phyloP scores from a whole-genome alignment of 2,797 vertebrate species.

The Platalea minor region DNA sequence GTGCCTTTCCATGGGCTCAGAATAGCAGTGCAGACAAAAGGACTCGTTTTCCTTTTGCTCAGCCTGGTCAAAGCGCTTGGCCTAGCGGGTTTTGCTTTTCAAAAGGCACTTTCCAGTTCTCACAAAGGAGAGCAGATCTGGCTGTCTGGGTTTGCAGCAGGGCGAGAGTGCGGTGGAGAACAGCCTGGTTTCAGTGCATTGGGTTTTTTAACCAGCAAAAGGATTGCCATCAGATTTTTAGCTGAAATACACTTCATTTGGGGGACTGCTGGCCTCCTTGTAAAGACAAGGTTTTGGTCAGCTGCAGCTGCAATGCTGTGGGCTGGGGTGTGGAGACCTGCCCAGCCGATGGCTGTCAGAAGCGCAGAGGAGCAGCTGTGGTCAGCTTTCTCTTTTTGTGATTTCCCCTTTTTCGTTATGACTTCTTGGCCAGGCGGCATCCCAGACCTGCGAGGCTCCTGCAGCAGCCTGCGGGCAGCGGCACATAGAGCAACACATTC shows the following conservation, averaged over 20 bases:
- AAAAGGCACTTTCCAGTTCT: neutral
- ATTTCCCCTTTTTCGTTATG: conserved; percentile 31
- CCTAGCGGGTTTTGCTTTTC: neutral
- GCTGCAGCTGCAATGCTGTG: neutral
- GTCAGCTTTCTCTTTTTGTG: conserved; percentile 59
- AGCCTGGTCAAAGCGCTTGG: neutral
- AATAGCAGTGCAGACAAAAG: neutral
- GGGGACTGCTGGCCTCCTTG: neutral
- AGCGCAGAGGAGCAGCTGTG: neutral
- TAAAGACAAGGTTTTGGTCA: neutral
- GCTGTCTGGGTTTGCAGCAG: neutral
- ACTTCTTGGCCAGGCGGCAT: conserved; percentile 1
- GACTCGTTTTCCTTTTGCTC: neutral
- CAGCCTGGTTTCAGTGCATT: neutral
- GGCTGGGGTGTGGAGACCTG: neutral
- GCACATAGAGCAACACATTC: neutral
- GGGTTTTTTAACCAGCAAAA: neutral
- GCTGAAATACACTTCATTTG: neutral
- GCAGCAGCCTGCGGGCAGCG: neutral
- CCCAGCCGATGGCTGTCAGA: neutral
- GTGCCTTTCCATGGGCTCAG: neutral
- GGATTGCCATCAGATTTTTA: neutral
- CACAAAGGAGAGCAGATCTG: neutral
- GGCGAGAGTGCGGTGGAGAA: fast-evolving
- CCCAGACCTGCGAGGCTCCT: neutral